phyloP scores from a whole-genome alignment of 2,113 vertebrate genomes.

The Rhinolophus ferrumequinum region DNA sequence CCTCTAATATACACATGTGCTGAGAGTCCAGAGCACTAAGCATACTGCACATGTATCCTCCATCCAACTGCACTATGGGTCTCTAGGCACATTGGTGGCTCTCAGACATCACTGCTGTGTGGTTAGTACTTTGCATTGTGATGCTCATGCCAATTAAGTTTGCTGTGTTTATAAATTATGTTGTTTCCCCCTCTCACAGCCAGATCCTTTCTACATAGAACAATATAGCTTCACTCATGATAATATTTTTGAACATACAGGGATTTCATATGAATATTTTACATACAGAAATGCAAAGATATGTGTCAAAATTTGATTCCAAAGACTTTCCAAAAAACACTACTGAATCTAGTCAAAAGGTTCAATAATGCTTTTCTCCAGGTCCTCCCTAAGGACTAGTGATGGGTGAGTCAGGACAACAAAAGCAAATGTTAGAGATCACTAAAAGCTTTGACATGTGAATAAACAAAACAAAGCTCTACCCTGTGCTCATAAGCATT shows the following conservation, averaged over 20 bases:
- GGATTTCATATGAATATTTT: background rate
- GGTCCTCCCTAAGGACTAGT: background rate
- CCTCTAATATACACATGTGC: background rate
- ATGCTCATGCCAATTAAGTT: background rate
- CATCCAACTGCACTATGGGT: background rate
- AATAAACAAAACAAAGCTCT: background rate
- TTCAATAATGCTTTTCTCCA: background rate
- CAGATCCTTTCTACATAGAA: background rate
- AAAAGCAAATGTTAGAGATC: background rate
- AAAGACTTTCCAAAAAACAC: background rate
- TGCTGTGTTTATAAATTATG: background rate
- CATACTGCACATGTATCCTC: accelerated
- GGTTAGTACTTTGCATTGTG: background rate
- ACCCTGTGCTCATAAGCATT: background rate
- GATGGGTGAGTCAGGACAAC: background rate
- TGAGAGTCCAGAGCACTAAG: background rate
- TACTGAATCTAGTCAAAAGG: background rate
- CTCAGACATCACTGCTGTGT: background rate
- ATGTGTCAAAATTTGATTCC: background rate
- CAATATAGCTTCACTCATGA: background rate
- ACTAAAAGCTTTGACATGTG: background rate
- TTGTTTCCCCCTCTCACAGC: background rate
- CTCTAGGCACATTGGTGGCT: too few species aligned
- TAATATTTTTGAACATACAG: background rate
- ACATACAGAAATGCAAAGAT: background rate